Base-by-base conservation (phyloP, 2,113 vertebrate species). In the Clarias batrachus region DNA sequence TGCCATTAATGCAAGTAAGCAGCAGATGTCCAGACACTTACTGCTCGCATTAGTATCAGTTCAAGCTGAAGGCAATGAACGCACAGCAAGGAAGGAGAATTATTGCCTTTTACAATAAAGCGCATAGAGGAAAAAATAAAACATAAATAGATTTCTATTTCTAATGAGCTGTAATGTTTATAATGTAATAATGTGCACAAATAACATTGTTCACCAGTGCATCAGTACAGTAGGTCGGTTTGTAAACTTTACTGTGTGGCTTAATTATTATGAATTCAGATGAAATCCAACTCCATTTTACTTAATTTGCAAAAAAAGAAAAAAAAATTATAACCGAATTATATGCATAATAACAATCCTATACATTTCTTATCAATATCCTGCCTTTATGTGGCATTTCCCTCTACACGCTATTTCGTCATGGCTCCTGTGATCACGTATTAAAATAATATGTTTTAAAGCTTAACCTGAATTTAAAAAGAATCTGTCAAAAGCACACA, bases 401-500 rank as follows among this genome's bases (percentile, higher is more conserved):
- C 41, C 33, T 80, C 57, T 78, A 37, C 27, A 80, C 27, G 21
- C 56, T 60, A 37, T 57, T 82, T 84, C 59, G 54, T 73, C 82
- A 84, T 16, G 41, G 37, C 57, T 62, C 59, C 33, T 76, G 83
- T 63, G 71, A 76, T 77, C 37, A 30, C 37, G 25, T 27, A n/a
- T 85, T 77, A 77, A 77, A 85, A 77, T 25, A 62, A 85, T 62
- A 84, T 19, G 83, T 73, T 71, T 73, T 54, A 65, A 78, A 10
- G 74, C 48, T 79, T 80, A 80, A 77, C 74, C 52, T 79, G 76
- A 76, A 85, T 37, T 70, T 7, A 84, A 56, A 37, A 33, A 14
- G 11, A 56, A 65, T 23, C 78, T 86, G 86, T 89, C 91, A 90
- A 86, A 93, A 91, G 93, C 93, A 94, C 88, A 91, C 90, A 91